Percentiles rank a stretch among this genome's conserved stretches.
These are phyloP conservation scores for Lasioglossum calceatum DNA, from an alignment of 2,888 invertebrate species.

Conservation along the genomic window DNA sequence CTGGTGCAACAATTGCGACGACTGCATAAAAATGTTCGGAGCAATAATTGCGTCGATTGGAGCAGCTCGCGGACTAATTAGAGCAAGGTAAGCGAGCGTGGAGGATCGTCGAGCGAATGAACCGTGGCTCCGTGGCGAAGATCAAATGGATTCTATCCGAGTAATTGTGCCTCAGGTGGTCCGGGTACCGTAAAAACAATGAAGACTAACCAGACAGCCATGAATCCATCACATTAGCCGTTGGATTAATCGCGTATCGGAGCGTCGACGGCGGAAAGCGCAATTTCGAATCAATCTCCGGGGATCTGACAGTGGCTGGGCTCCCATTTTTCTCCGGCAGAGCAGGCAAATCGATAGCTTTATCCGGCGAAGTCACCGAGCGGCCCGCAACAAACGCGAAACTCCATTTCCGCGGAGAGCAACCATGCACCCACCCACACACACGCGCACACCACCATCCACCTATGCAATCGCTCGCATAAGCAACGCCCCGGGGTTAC, in stretches of 20 bases:
- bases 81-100: not conserved
- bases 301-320: constrained; percentile 31
- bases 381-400: constrained; percentile 58
- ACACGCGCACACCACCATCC: not conserved
- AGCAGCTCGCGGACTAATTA: not conserved
- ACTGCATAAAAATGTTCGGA: not conserved
- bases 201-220: constrained; percentile 29
- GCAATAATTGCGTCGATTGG: not conserved
- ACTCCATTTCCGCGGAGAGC: constrained; percentile 52
- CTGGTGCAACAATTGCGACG: not conserved
- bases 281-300: constrained; percentile 68
- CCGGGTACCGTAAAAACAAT: constrained; percentile 5
- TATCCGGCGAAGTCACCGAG: constrained; percentile 49
- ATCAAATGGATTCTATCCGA: constrained; percentile 4
- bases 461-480: not conserved
- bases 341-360: constrained; percentile 63
- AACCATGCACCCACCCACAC: constrained; percentile 31
- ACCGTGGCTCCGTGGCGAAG: not conserved
- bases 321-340: constrained; percentile 56
- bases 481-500: constrained; percentile 20
- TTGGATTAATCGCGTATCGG: constrained; percentile 36
- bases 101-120: not conserved
- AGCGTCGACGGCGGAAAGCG: constrained; percentile 21
- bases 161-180: constrained; percentile 13
- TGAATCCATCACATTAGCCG: constrained; percentile 43